Conservation (phyloP, 2,113 vertebrate species). For the Urocitellus parryii region DNA sequence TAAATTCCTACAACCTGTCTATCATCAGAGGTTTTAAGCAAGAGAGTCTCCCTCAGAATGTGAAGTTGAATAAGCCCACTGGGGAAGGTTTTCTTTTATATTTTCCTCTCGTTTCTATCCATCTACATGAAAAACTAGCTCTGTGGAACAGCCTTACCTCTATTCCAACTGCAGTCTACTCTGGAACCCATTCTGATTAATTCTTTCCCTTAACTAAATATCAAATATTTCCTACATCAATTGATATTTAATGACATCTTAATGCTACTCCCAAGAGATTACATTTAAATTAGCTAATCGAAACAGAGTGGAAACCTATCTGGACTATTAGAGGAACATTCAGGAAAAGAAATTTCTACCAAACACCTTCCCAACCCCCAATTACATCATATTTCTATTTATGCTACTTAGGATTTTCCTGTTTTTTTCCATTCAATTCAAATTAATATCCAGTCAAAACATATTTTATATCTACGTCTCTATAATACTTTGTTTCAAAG, state of each 20-base stretch:
- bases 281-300: background rate
- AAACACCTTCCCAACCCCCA: background rate
- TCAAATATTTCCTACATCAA: background rate
- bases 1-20: background rate
- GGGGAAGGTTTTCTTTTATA: background rate
- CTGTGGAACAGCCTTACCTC: background rate
- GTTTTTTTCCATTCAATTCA: conserved; percentile 39
- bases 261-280: background rate
- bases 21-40: background rate
- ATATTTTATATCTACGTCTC: conserved; percentile 20
- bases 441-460: conserved; percentile 12
- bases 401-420: background rate
- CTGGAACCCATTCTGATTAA: background rate
- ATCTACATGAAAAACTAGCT: background rate
- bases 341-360: background rate
- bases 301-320: background rate
- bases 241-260: background rate
- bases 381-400: background rate
- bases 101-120: background rate
- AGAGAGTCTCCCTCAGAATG: background rate
- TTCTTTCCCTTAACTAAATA: background rate
- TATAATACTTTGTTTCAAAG: conserved; percentile 7
- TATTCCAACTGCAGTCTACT: background rate
- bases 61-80: background rate
- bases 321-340: background rate